Base-by-base conservation (phyloP, 2,797 vertebrate species). In the Pseudochromis fuscus region DNA sequence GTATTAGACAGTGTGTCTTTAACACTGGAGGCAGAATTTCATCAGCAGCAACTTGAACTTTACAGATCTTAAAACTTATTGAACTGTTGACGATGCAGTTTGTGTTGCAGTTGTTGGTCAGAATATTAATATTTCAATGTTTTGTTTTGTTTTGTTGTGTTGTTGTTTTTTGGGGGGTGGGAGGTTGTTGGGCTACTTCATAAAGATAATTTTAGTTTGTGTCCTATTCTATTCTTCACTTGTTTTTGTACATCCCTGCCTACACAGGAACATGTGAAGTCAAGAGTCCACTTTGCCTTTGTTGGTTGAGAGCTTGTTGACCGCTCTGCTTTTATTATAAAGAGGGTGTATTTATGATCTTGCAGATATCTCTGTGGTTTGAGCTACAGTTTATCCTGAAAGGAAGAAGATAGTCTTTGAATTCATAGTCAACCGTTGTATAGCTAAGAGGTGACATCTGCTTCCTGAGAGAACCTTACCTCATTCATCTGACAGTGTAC, bases 101-200 rank as follows among this genome's bases (percentile, higher is more conserved):
- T 18, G 15, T 40, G 5, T 18, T 8, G 6, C 12, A 13, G 7
- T 15, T 12, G 35, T 37, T 12, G 35, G 35, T 37, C 35, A 37
- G 35, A 37, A 24, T 57, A 71, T 82, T 31, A 71, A 79, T 76
- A 83, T 74, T 76, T 66, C 24, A 66, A 18, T 12, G 46, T 46
- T 44, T 40, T 40, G 4, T 40, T 40, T n/a, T 15, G 53, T 57
- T 33, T 1, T 9, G 11, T 53, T 52, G 44, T 48, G n/a, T n/a
- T n/a, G n/a, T n/a, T n/a, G n/a, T n/a, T n/a, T n/a, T n/a, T n/a
- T n/a, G n/a, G n/a, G n/a, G n/a, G n/a, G n/a, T n/a, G n/a, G n/a
- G n/a, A n/a, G n/a, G n/a, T n/a, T n/a, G n/a, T n/a, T n/a, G n/a
- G n/a, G n/a, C n/a, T n/a, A n/a, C n/a, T n/a, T n/a, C n/a, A n/a